phyloP scores from a whole-genome alignment of 2,888 invertebrate genomes.

The Archips crataeganus region DNA sequence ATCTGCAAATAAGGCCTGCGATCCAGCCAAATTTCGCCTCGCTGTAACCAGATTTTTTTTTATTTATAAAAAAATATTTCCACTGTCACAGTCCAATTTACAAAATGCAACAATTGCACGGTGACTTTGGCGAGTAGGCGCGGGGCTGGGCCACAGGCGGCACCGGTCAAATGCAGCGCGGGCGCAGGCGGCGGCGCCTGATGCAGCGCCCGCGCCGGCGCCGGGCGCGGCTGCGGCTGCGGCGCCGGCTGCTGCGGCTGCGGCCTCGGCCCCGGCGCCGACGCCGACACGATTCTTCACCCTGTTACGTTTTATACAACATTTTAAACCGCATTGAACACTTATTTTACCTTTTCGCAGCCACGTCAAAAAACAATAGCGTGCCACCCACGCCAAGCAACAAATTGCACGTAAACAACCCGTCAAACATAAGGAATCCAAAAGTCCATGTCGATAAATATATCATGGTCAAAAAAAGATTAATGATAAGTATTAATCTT shows the following conservation, averaged over 20 bases:
- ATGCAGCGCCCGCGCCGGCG: conserved; percentile 1
- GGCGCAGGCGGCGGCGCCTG: conserved; percentile 1
- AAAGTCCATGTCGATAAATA: too few species aligned
- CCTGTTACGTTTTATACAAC: not conserved
- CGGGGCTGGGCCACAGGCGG: not conserved
- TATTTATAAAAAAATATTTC: too few species aligned
- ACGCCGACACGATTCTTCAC: not conserved
- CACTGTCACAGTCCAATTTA: not conserved
- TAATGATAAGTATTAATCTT: too few species aligned
- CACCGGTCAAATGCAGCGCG: conserved; percentile 10
- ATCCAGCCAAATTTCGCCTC: not conserved
- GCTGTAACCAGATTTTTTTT: not conserved
- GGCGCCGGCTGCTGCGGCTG: not conserved
- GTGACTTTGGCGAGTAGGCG: not conserved
- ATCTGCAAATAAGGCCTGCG: not conserved
- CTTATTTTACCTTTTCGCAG: too few species aligned
- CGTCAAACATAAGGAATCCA: too few species aligned
- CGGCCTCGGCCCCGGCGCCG: not conserved
- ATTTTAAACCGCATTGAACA: too few species aligned
- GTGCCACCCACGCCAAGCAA: too few species aligned
- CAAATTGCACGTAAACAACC: too few species aligned
- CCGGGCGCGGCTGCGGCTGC: not conserved
- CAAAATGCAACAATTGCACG: not conserved
- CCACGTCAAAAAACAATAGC: too few species aligned
- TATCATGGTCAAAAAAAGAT: too few species aligned